phyloP scores from a whole-genome alignment of 2,797 vertebrate genomes.

The Gymnodraco acuticeps region DNA sequence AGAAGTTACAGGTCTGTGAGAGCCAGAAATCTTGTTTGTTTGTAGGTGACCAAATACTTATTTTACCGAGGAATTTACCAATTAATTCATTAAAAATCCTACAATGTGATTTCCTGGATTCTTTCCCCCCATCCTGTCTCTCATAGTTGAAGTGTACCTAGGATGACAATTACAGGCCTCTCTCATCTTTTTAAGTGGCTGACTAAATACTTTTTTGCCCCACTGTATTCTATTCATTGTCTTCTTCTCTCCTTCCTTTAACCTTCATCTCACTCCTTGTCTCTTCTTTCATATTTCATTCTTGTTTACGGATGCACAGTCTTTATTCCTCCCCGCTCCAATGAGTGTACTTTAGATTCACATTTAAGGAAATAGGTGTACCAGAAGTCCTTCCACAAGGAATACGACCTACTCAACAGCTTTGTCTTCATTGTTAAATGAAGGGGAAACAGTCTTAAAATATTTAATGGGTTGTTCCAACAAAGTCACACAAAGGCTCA shows the following conservation, averaged over 20 bases:
- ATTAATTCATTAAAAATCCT: too few species aligned
- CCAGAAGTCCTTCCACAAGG: not conserved
- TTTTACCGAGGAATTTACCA: too few species aligned
- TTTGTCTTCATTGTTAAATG: conserved; percentile 16
- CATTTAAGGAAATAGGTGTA: conserved; percentile 5
- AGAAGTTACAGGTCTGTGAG: too few species aligned
- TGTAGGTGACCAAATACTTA: too few species aligned
- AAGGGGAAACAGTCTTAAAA: conserved; percentile 9
- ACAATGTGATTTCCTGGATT: too few species aligned
- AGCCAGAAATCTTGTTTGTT: too few species aligned
- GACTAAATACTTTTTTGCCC: too few species aligned
- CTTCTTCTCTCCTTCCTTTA: not conserved
- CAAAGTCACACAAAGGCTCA: conserved; percentile 2
- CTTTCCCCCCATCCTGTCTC: too few species aligned
- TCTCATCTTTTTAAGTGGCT: too few species aligned
- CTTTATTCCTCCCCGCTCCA: not conserved
- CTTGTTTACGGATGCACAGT: not conserved
- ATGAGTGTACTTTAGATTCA: not conserved
- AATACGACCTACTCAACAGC: not conserved
- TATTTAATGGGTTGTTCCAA: conserved; percentile 32
- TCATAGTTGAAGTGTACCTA: too few species aligned
- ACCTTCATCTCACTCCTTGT: not conserved
- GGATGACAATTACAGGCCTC: too few species aligned
- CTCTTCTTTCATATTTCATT: not conserved
- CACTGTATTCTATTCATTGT: too few species aligned